These are phyloP conservation scores for Physeter macrocephalus DNA, from an alignment of 2,113 vertebrate species.

Conservation along the genomic window DNA sequence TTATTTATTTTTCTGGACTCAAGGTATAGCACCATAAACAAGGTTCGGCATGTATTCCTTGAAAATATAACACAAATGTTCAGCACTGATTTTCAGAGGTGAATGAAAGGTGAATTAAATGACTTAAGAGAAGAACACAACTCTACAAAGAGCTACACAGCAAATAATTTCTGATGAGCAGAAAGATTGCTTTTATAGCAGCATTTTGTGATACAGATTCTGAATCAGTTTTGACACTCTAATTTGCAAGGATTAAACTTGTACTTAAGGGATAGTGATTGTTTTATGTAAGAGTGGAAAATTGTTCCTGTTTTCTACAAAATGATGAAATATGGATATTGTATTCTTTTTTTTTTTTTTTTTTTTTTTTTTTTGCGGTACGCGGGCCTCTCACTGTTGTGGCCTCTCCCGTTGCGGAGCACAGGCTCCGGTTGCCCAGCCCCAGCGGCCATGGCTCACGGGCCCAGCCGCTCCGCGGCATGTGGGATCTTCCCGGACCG, in stretches of 20 bases:
- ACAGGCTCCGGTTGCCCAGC: too few species aligned
- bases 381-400: too few species aligned
- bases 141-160: background rate
- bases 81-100: conserved; percentile 20
- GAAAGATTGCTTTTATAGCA: background rate
- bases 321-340: background rate
- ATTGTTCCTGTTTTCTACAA: background rate
- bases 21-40: conserved; percentile 49
- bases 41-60: conserved; percentile 53
- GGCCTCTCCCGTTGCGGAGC: too few species aligned
- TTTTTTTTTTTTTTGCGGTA: too few species aligned
- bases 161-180: background rate
- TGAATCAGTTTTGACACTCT: background rate
- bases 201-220: background rate
- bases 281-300: background rate
- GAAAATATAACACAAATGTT: conserved; percentile 60
- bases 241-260: background rate
- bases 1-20: conserved; percentile 34
- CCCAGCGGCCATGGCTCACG: too few species aligned
- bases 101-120: conserved; percentile 19
- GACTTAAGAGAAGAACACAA: background rate
- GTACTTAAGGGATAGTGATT: background rate
- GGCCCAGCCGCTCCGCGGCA: too few species aligned
- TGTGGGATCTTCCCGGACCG: too few species aligned
- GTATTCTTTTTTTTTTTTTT: too few species aligned